Conservation (phyloP, 2,797 vertebrate genomes). For the Hypotaenidia philippensis region DNA sequence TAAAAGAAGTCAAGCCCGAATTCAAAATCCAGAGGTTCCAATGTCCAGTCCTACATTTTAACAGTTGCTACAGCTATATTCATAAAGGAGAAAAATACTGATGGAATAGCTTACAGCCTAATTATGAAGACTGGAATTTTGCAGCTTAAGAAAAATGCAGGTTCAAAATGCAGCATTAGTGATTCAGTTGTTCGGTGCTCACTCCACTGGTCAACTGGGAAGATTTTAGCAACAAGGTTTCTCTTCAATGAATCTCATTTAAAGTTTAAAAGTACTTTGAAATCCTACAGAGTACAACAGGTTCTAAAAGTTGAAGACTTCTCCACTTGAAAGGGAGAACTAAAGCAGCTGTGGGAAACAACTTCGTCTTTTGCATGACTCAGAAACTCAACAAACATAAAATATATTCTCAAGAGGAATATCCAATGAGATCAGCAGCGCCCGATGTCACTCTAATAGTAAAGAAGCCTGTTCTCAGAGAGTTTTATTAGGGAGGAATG, state of each 20-base stretch:
- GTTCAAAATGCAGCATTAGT: not conserved
- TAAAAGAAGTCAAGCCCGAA: constrained; percentile 8
- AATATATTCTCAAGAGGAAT: not conserved
- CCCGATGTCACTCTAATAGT: not conserved
- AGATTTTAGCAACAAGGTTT: not conserved
- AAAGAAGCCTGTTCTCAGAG: not conserved
- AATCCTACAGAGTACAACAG: not conserved
- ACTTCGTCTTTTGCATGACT: not conserved
- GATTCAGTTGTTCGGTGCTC: not conserved
- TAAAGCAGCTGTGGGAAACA: not conserved
- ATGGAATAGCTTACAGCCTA: not conserved
- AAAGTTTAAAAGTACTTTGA: not conserved
- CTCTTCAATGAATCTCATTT: not conserved
- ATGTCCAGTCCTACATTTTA: not conserved
- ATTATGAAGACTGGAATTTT: not conserved
- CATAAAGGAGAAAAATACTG: not conserved
- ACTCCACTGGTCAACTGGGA: not conserved
- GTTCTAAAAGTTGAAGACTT: not conserved
- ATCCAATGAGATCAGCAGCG: not conserved
- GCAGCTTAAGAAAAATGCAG: not conserved
- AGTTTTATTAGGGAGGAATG: not conserved
- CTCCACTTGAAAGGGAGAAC: not conserved
- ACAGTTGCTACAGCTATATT: not conserved
- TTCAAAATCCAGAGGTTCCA: not conserved
- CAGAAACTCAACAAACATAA: not conserved